A percentile compares a stretch with the other conserved stretches of the same genome.
Evolutionary conservation across 2,113 vertebrate genomes (phyloP).

Genomic region (Mustela nigripes): DNA sequence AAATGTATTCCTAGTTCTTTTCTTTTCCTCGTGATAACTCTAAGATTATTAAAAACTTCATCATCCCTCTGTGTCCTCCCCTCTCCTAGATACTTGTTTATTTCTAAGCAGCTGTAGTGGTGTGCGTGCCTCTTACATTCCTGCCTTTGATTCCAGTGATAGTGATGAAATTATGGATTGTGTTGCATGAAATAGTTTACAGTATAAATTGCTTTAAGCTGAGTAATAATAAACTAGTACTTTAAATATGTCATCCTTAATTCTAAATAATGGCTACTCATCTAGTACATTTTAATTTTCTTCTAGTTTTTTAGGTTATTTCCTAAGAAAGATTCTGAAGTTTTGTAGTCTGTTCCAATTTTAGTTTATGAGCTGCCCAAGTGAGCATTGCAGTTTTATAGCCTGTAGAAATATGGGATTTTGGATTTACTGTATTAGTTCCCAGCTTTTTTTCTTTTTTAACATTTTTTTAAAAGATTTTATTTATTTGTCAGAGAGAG

Average conservation of each 20-base stretch:
- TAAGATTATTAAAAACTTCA: background rate
- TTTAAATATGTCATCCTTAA: slow-evolving; percentile 18
- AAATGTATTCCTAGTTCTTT: slow-evolving; percentile 37
- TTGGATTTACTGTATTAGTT: slow-evolving; percentile 15
- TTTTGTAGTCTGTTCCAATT: background rate
- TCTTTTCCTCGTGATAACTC: background rate
- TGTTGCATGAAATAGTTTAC: slow-evolving; percentile 34
- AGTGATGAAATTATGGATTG: slow-evolving; percentile 36
- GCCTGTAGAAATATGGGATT: background rate
- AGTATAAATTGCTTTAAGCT: background rate
- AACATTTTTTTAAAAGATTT: too few species aligned
- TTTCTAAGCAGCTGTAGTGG: background rate
- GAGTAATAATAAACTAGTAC: slow-evolving; percentile 39
- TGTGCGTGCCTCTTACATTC: background rate
- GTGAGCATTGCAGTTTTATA: background rate
- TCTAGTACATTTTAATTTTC: slow-evolving; percentile 23
- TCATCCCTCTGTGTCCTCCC: background rate
- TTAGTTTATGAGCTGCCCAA: too few species aligned
- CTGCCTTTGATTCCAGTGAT: background rate
- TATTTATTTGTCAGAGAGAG: too few species aligned
- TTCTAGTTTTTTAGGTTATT: slow-evolving; percentile 25
- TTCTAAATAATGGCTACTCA: slow-evolving; percentile 11
- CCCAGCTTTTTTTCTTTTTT: background rate
- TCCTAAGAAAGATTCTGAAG: slow-evolving; percentile 13
- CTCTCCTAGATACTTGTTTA: background rate